These are phyloP conservation scores for Geococcyx californianus DNA, from an alignment of 2,113 vertebrate genomes.

Conservation along the genomic window DNA sequence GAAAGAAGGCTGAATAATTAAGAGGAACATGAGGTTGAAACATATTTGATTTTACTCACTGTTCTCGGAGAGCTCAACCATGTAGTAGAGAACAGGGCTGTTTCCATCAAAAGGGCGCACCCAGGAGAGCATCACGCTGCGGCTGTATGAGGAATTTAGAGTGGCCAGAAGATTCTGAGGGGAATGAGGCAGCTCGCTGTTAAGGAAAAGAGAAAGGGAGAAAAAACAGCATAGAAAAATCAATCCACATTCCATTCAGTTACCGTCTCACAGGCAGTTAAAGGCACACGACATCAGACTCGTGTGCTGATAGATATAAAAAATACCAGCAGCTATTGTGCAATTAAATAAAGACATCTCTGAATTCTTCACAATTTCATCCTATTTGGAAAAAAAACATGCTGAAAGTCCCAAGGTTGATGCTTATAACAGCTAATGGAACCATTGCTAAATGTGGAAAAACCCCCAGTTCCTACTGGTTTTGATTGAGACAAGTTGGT, in stretches of 20 bases:
- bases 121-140: conserved; percentile 89
- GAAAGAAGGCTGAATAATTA: background rate
- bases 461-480: background rate
- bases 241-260: background rate
- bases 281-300: background rate
- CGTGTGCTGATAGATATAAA: background rate
- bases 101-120: conserved; percentile 94
- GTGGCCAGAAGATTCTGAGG: conserved; percentile 89
- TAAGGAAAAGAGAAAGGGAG: background rate
- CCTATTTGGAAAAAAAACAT: background rate
- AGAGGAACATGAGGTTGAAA: background rate
- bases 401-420: background rate
- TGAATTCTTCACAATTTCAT: background rate
- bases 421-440: background rate
- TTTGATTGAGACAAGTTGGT: conserved; percentile 36
- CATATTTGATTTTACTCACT: conserved; percentile 74
- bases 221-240: background rate
- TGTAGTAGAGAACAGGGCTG: conserved; percentile 90
- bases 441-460: background rate
- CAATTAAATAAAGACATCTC: conserved; percentile 31
- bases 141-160: conserved; percentile 82
- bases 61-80: conserved; percentile 95
- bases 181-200: conserved; percentile 91
- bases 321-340: background rate
- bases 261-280: background rate